Evolutionary conservation across 23 tunicate species (phyloP).

Genomic region (Diplosoma virens): DNA sequence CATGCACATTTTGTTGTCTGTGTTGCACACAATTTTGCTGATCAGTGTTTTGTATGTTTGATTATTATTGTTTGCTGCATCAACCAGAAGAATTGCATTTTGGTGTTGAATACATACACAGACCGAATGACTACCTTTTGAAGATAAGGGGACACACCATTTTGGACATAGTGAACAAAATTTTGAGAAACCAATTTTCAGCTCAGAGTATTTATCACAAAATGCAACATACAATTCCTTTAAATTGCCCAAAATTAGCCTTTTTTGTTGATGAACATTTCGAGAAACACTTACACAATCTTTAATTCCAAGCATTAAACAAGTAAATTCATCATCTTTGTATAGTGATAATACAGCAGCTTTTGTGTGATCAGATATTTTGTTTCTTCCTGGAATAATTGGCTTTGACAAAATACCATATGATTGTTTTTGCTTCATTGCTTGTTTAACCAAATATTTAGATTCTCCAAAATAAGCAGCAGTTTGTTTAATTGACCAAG

Average conservation of each 20-base stretch:
- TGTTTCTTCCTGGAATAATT: too few relatives aligned
- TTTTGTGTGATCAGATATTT: background rate
- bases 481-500: background rate
- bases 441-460: background rate
- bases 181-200: constrained; percentile 21
- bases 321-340: background rate
- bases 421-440: background rate
- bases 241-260: background rate
- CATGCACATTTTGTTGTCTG: constrained; percentile 22
- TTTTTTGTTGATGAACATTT: constrained; percentile 15
- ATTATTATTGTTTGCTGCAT: background rate
- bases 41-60: background rate
- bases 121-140: constrained; percentile 18
- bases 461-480: background rate
- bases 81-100: background rate
- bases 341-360: background rate
- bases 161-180: constrained; percentile 1
- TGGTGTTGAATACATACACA: constrained; percentile 17
- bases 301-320: constrained; percentile 3
- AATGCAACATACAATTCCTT: constrained; percentile 21
- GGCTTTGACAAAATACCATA: background rate
- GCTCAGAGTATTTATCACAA: background rate
- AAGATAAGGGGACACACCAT: constrained; percentile 7
- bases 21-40: background rate
- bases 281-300: background rate